phyloP scores from a whole-genome alignment of 1,140 invertebrate genomes.

The Harlomillsia oculata region DNA sequence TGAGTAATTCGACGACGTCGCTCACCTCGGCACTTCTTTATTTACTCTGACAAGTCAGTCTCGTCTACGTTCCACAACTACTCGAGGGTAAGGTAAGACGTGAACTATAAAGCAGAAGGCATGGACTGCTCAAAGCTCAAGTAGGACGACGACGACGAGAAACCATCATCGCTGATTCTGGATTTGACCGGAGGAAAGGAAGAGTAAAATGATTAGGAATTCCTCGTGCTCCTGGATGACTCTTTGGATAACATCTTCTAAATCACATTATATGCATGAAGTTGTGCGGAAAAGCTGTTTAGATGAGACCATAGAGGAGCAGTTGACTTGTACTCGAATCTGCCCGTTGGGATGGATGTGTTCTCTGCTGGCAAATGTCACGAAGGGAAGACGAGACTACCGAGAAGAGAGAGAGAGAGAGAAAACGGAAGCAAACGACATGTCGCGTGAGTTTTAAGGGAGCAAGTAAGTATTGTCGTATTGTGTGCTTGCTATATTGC shows the following conservation, averaged over 20 bases:
- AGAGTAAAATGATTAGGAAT: conserved; percentile 23
- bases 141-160: too few relatives aligned
- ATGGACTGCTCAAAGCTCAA: conserved; percentile 1
- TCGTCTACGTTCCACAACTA: too few relatives aligned
- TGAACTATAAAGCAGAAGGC: background rate
- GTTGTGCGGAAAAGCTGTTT: background rate
- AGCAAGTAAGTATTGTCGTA: too few relatives aligned
- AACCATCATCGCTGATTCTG: too few relatives aligned
- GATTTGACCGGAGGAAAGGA: conserved; percentile 12
- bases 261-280: background rate
- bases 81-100: too few relatives aligned
- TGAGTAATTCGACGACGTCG: background rate
- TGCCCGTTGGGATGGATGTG: background rate
- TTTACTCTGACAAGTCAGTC: background rate
- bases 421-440: too few relatives aligned
- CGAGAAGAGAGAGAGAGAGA: too few relatives aligned
- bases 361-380: background rate
- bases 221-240: background rate
- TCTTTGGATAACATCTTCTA: conserved; percentile 1
- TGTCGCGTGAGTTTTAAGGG: too few relatives aligned
- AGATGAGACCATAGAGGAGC: background rate
- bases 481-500: too few relatives aligned
- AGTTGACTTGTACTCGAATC: background rate
- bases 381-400: too few relatives aligned
- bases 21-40: background rate